Conservation (phyloP, 2,888 invertebrate species). For the Coleophora deauratella region DNA sequence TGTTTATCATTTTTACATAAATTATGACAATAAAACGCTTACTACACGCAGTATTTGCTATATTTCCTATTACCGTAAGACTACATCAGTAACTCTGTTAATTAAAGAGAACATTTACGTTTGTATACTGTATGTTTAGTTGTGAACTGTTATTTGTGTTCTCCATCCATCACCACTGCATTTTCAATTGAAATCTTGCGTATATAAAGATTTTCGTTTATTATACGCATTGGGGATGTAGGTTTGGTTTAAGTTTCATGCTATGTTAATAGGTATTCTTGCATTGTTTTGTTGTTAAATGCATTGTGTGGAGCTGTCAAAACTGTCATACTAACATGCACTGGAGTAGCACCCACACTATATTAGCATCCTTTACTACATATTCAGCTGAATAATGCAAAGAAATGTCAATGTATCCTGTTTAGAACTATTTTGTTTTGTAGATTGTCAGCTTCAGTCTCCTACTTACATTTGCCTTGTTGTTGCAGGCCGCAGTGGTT, state of each 20-base stretch:
- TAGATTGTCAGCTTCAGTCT: too few species aligned
- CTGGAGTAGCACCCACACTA: background rate
- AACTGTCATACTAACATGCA: constrained; percentile 10
- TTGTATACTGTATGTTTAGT: constrained; percentile 21
- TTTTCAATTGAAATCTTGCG: constrained; percentile 23
- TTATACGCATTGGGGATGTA: background rate
- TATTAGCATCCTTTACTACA: background rate
- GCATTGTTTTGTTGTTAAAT: constrained; percentile 24
- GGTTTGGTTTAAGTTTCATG: constrained; percentile 4
- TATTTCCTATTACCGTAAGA: constrained; percentile 17
- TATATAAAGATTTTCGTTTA: constrained; percentile 5
- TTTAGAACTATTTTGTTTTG: too few species aligned
- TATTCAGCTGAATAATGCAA: too few species aligned
- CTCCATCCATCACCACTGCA: constrained; percentile 30
- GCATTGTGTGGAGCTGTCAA: constrained; percentile 18
- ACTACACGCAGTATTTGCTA: constrained; percentile 11
- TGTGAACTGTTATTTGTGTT: constrained; percentile 37
- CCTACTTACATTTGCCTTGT: constrained; percentile 1
- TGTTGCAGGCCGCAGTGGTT: constrained; percentile 46
- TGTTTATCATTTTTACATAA: constrained; percentile 40
- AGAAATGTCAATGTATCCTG: too few species aligned
- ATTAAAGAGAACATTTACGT: constrained; percentile 10
- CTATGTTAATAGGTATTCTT: constrained; percentile 7
- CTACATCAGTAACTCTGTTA: constrained; percentile 22
- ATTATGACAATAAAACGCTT: constrained; percentile 20